Evolutionary conservation across 2,888 invertebrate genomes (phyloP).

Genomic region (Diplazon laetatorius): DNA sequence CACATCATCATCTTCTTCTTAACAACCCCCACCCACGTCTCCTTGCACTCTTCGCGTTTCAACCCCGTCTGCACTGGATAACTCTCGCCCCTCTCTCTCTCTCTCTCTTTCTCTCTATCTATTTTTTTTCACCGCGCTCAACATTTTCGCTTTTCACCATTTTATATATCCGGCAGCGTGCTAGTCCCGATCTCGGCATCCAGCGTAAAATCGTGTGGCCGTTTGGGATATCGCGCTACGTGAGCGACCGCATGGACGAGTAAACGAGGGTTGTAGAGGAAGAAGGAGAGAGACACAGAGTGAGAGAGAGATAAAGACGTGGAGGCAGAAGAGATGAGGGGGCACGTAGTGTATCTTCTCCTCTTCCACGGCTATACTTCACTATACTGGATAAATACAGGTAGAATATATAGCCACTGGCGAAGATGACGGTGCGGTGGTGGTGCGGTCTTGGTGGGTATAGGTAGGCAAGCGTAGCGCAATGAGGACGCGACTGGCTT

Average conservation of each 20-base stretch:
- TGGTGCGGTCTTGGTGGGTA: slow-evolving; percentile 7
- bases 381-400: slow-evolving; percentile 33
- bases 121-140: slow-evolving; percentile 36
- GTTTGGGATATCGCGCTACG: slow-evolving; percentile 63
- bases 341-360: slow-evolving; percentile 62
- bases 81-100: slow-evolving; percentile 63
- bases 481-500: slow-evolving; percentile 49
- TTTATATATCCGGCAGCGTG: slow-evolving; percentile 28
- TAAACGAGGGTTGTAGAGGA: slow-evolving; percentile 54
- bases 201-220: slow-evolving; percentile 59
- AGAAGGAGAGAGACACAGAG: slow-evolving; percentile 35
- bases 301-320: slow-evolving; percentile 43
- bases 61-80: slow-evolving; percentile 60
- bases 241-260: slow-evolving; percentile 62
- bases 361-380: slow-evolving; percentile 25
- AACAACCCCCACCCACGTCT: slow-evolving; percentile 17
- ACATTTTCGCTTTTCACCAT: slow-evolving; percentile 30
- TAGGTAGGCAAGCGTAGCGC: slow-evolving; percentile 51
- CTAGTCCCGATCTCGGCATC: slow-evolving; percentile 36
- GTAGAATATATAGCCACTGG: slow-evolving; percentile 35
- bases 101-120: slow-evolving; percentile 64
- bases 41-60: slow-evolving; percentile 47
- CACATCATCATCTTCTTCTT: slow-evolving; percentile 32
- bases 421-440: slow-evolving; percentile 1
- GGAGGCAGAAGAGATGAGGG: slow-evolving; percentile 47